Conservation (phyloP, 2,113 vertebrate species). For the Campylomormyrus numenius region DNA sequence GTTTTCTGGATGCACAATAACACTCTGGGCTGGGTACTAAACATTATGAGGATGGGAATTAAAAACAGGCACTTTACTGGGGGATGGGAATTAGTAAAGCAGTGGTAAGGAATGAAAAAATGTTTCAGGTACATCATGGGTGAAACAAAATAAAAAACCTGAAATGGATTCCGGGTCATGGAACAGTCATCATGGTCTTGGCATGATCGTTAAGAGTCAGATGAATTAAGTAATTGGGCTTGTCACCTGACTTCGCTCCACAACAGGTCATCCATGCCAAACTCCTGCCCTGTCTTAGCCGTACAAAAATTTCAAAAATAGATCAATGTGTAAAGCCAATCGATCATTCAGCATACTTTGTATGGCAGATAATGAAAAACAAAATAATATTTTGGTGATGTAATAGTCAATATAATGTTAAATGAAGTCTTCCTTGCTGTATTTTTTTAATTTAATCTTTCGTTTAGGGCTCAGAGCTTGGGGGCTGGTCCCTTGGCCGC, state of each 20-base stretch:
- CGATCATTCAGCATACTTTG: not conserved
- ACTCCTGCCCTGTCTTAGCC: not conserved
- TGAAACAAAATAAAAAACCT: not conserved
- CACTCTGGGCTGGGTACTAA: not conserved
- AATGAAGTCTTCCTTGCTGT: not conserved
- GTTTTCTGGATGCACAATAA: not conserved
- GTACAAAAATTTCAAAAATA: not conserved
- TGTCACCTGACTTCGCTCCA: not conserved
- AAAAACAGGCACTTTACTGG: not conserved
- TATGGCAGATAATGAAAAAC: not conserved
- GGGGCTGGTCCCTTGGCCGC: constrained; percentile 90
- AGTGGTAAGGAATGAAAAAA: not conserved
- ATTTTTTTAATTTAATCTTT: not conserved
- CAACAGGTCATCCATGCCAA: not conserved
- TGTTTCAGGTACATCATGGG: not conserved
- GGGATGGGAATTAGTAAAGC: not conserved
- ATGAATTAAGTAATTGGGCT: not conserved
- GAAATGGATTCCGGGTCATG: not conserved
- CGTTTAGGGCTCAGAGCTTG: constrained; percentile 86
- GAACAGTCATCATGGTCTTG: not conserved
- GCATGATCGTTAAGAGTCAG: not conserved
- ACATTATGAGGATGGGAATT: not conserved
- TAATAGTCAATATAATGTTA: not conserved
- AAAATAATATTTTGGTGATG: not conserved
- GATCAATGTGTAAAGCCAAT: not conserved